These are phyloP conservation scores for Ypsolopha sequella DNA, from an alignment of 2,888 invertebrate genomes.

Conservation along the genomic window DNA sequence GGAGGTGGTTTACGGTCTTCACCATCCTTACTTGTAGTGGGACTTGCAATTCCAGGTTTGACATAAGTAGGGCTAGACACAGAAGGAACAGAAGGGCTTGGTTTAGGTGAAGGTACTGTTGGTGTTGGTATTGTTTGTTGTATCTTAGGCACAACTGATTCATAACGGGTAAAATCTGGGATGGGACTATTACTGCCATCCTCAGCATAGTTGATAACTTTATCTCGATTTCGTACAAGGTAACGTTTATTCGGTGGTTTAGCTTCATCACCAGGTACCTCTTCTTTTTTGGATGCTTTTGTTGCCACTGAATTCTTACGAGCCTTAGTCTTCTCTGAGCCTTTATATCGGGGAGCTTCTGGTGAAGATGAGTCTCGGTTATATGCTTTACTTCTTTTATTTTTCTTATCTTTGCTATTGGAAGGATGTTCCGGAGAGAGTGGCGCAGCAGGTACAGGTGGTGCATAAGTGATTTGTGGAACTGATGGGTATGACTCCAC, in stretches of 20 bases:
- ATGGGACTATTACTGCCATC: conserved; percentile 69
- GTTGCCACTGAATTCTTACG: conserved; percentile 51
- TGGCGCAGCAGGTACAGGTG: conserved; percentile 54
- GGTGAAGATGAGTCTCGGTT: conserved; percentile 62
- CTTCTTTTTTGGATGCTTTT: conserved; percentile 59
- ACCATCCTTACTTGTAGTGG: conserved; percentile 60
- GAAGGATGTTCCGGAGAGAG: conserved; percentile 58
- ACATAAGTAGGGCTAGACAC: conserved; percentile 44
- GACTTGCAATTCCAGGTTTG: conserved; percentile 52
- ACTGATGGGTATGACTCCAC: conserved; percentile 71
- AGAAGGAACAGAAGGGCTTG: conserved; percentile 55
- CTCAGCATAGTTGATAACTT: conserved; percentile 75
- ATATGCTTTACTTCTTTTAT: conserved; percentile 44
- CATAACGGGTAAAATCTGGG: conserved; percentile 54
- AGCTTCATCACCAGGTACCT: conserved; percentile 38
- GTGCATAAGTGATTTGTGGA: conserved; percentile 64
- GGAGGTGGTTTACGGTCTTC: conserved; percentile 77
- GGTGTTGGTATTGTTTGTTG: conserved; percentile 19
- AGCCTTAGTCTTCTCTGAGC: conserved; percentile 48
- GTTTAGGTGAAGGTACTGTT: conserved; percentile 54
- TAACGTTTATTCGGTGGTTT: conserved; percentile 66
- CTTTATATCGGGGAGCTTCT: conserved; percentile 50
- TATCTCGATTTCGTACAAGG: conserved; percentile 67
- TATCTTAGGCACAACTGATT: conserved; percentile 20
- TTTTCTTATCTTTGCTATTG: conserved; percentile 50